phyloP scores from a whole-genome alignment of 2,797 vertebrate species.

The Rhincodon typus region DNA sequence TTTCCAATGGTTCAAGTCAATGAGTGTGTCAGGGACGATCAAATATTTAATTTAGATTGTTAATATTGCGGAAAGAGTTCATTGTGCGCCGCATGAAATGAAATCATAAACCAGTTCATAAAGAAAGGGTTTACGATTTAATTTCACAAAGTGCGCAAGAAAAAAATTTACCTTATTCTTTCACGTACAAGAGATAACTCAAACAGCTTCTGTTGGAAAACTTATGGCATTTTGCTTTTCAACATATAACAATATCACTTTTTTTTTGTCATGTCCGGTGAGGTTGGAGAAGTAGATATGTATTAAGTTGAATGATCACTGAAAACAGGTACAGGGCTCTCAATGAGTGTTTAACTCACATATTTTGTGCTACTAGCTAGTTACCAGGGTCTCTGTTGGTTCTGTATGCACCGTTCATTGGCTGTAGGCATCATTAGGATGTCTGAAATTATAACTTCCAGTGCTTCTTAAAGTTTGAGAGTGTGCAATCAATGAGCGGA shows the following conservation, averaged over 20 bases:
- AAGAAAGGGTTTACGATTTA: neutral
- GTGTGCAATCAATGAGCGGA: too few species aligned
- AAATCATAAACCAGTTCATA: constrained; percentile 21
- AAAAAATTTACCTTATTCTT: constrained; percentile 11
- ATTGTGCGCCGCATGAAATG: neutral
- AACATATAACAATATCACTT: neutral
- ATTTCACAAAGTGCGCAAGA: neutral
- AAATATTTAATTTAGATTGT: constrained; percentile 17
- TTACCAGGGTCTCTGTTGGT: too few species aligned
- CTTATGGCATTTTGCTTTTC: neutral
- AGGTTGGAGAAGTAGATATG: neutral
- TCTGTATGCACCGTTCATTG: too few species aligned
- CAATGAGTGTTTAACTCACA: neutral
- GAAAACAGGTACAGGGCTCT: too few species aligned
- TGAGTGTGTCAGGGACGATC: neutral
- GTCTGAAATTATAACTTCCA: too few species aligned
- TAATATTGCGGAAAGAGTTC: constrained; percentile 11
- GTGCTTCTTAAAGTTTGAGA: too few species aligned
- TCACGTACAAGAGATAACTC: neutral
- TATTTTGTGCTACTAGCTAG: neutral
- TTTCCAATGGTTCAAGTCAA: neutral
- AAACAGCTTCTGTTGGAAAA: neutral
- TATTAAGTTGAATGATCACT: neutral
- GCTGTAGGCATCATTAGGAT: too few species aligned
- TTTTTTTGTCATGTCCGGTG: neutral